phyloP scores from a whole-genome alignment of 1,140 invertebrate species.

The Dendrolimus kikuchii region DNA sequence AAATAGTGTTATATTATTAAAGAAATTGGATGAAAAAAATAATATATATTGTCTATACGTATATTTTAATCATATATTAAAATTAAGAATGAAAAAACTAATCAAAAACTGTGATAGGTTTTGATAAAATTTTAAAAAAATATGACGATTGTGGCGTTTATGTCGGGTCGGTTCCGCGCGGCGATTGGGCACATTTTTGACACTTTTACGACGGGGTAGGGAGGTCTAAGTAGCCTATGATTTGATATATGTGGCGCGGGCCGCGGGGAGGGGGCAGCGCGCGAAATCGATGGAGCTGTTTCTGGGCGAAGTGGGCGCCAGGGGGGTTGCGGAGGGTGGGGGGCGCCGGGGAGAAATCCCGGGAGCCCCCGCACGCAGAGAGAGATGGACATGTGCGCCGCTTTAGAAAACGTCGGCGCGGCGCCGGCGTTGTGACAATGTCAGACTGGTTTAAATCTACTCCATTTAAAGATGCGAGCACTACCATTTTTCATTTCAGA shows the following conservation, averaged over 20 bases:
- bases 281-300: slow-evolving; percentile 53
- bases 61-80: slow-evolving; percentile 72
- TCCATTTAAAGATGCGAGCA: too few species aligned
- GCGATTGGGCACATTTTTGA: background rate
- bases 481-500: too few species aligned
- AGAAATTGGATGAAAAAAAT: slow-evolving; percentile 42
- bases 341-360: too few species aligned
- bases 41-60: slow-evolving; percentile 71
- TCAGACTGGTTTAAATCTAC: too few species aligned
- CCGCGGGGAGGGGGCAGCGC: slow-evolving; percentile 17
- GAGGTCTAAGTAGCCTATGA: slow-evolving; percentile 12
- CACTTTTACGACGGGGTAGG: slow-evolving; percentile 2
- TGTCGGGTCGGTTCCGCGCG: slow-evolving; percentile 2
- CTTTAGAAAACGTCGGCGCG: slow-evolving; percentile 2
- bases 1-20: slow-evolving; percentile 70
- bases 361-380: background rate
- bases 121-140: slow-evolving; percentile 72
- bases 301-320: slow-evolving; percentile 27
- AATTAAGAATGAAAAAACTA: slow-evolving; percentile 69
- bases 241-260: slow-evolving; percentile 18
- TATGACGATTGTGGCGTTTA: slow-evolving; percentile 9
- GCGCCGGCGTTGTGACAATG: too few species aligned
- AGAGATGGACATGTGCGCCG: too few species aligned
- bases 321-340: slow-evolving; percentile 16
- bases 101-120: slow-evolving; percentile 73